phyloP scores from a whole-genome alignment of 2,113 vertebrate species.

The Crotalus helleri region DNA sequence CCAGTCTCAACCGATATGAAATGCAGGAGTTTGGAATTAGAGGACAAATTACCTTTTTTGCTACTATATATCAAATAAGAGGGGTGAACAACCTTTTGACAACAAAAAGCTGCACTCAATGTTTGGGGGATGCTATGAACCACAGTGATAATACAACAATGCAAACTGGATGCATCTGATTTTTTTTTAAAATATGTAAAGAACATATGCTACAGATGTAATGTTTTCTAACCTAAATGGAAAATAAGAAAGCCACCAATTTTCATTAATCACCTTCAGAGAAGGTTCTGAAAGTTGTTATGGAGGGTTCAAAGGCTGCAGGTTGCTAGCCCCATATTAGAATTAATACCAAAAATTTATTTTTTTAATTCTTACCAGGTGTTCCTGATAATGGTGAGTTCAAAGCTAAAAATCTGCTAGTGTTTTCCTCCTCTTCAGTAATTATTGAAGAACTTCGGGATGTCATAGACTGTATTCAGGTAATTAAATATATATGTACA shows the following conservation, averaged over 20 bases:
- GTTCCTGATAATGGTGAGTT: constrained; percentile 48
- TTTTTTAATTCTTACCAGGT: constrained; percentile 59
- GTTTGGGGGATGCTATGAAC: not conserved
- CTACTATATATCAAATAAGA: not conserved
- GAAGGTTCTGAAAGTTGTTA: not conserved
- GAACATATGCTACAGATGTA: not conserved
- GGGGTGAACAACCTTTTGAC: not conserved
- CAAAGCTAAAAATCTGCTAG: constrained; percentile 77
- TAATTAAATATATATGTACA: constrained; percentile 35
- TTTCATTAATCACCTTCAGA: not conserved
- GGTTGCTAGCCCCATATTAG: not conserved
- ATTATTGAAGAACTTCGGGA: constrained; percentile 56
- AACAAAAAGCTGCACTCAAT: not conserved
- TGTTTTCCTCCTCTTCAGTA: constrained; percentile 79
- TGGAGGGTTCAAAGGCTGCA: not conserved
- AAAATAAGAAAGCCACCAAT: not conserved
- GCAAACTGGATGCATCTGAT: not conserved
- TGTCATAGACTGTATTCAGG: constrained; percentile 59
- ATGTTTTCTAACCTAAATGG: not conserved
- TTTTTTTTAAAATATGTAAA: not conserved
- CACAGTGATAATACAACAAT: not conserved
- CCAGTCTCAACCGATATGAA: not conserved
- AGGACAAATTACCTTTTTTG: not conserved
- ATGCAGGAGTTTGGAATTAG: not conserved
- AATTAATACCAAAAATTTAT: not conserved